phyloP scores from a whole-genome alignment of 2,113 vertebrate species.

The Toxotes chatareus region DNA sequence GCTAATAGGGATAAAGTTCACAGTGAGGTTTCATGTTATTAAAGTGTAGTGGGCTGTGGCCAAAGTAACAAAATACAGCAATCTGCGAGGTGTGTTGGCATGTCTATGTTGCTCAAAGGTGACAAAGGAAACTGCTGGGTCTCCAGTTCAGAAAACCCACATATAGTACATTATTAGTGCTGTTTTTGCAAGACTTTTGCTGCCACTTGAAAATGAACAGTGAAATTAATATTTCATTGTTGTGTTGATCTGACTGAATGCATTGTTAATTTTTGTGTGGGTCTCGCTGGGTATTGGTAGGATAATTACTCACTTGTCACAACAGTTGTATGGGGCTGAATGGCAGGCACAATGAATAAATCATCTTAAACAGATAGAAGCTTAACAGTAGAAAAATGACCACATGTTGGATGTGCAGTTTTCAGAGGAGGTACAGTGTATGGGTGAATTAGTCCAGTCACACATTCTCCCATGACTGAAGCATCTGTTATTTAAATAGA shows the following conservation, averaged over 20 bases:
- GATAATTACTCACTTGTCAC: neutral
- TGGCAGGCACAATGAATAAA: neutral
- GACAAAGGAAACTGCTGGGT: neutral
- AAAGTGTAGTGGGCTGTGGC: neutral
- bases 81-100: neutral
- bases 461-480: neutral
- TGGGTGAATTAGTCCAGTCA: neutral
- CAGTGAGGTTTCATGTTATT: neutral
- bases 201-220: neutral
- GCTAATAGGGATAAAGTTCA: neutral
- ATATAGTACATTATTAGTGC: neutral
- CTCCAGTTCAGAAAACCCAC: neutral
- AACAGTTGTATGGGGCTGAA: neutral
- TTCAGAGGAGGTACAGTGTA: neutral
- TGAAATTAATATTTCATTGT: neutral
- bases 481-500: slow-evolving; percentile 4
- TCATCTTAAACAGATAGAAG: neutral
- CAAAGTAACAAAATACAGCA: neutral
- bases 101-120: neutral
- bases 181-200: neutral
- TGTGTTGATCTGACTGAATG: neutral
- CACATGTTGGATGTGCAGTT: neutral
- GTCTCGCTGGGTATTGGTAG: neutral
- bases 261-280: neutral
- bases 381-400: neutral